phyloP scores from a whole-genome alignment of 2,797 vertebrate genomes.

The Enoplosus armatus region DNA sequence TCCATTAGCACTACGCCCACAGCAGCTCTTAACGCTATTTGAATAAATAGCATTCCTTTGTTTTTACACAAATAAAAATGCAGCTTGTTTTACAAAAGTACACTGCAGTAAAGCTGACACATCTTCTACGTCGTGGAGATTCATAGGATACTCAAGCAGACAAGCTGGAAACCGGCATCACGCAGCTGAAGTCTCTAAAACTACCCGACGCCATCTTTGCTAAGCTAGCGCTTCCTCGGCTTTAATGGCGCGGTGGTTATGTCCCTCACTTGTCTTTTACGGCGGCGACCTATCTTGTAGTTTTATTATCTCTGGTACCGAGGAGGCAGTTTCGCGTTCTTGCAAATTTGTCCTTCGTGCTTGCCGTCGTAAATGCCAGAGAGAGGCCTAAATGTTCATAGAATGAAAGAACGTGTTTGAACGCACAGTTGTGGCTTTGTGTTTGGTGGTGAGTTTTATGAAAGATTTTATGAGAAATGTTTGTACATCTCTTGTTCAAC shows the following conservation, averaged over 20 bases:
- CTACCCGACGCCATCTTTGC: conserved; percentile 56
- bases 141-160: background rate
- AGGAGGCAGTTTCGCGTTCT: background rate
- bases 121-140: too few relatives aligned
- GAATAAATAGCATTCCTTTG: rapidly evolving
- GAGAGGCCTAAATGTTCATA: too few relatives aligned
- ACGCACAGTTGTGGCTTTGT: background rate
- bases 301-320: conserved; percentile 28
- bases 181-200: background rate
- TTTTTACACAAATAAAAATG: background rate
- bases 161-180: background rate
- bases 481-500: background rate
- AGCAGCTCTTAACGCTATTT: background rate
- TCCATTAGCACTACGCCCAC: background rate
- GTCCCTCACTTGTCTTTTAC: background rate
- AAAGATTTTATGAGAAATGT: background rate
- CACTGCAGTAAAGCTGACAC: background rate
- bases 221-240: conserved; percentile 16
- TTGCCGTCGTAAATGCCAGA: conserved; percentile 40
- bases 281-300: rapidly evolving
- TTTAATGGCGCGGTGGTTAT: conserved; percentile 44
- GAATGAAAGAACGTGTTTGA: too few relatives aligned
- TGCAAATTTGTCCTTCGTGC: conserved; percentile 30
- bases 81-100: background rate
- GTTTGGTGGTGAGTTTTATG: background rate